Evolutionary conservation across 1,140 invertebrate genomes (phyloP).

Genomic region (Diachasmimorpha longicaudata): DNA sequence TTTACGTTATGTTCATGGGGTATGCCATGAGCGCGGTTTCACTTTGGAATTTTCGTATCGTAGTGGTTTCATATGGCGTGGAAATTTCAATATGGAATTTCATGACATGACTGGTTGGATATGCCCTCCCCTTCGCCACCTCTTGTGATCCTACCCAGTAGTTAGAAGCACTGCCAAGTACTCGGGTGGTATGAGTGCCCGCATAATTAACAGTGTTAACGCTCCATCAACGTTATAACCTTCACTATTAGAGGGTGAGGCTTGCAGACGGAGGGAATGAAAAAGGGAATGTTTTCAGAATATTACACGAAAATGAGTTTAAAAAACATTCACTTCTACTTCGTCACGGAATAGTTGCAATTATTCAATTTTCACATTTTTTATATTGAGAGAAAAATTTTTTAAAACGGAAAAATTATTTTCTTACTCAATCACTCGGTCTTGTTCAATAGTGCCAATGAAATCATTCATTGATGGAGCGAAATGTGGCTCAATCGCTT

Average conservation of each 20-base stretch:
- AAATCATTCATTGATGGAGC: too few species aligned
- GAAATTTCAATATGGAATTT: slow-evolving; percentile 9
- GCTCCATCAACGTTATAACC: slow-evolving; percentile 10
- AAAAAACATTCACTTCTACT: not conserved
- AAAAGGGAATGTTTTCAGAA: not conserved
- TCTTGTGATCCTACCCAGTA: not conserved
- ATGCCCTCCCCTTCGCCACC: not conserved
- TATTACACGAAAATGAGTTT: not conserved
- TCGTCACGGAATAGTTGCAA: too few species aligned
- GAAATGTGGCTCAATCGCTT: too few species aligned
- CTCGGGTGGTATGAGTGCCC: not conserved
- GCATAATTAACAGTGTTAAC: slow-evolving; percentile 10
- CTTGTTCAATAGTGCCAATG: too few species aligned
- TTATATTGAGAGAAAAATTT: too few species aligned
- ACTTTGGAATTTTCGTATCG: not conserved
- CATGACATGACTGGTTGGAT: slow-evolving; percentile 4
- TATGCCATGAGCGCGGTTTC: not conserved
- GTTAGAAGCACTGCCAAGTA: slow-evolving; percentile 8
- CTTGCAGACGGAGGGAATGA: not conserved
- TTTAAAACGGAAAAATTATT: too few species aligned
- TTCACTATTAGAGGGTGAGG: not conserved
- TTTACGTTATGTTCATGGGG: slow-evolving; percentile 2
- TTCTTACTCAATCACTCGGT: too few species aligned
- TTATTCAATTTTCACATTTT: too few species aligned
- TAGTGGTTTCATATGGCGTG: slow-evolving; percentile 2